Evolutionary conservation across 2,888 invertebrate species (phyloP), one percentile per base, ranked within the genome.

Genomic region (Drosophila mercatorum): DNA sequence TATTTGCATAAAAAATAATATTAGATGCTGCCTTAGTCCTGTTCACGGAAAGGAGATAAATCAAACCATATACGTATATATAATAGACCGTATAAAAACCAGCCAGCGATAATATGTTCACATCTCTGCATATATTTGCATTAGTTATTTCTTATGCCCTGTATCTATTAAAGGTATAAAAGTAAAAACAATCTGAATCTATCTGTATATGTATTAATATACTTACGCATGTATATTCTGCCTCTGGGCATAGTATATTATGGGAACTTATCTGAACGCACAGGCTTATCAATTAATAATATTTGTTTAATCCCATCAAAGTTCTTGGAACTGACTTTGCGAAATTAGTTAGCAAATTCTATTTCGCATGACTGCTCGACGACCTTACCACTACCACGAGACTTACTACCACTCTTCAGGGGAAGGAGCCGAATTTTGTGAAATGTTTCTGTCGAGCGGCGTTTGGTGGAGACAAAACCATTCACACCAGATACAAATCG

Each of bases 401-500:
- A 26, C 52, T 22, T 26, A 8, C 14, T 22, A 26, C 26, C 14
- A 38, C 43, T 46, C 62, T 12, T 12, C 43, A 22, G 44, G 12
- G 7, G 14, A 14, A 46, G 62, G 64, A 76, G 64, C 53, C 66
- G 28, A 69, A 67, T 61, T 72, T 80, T 57, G 60, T 31, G 56
- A 64, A 83, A 61, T 46, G 12, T 62, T 43, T 36, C n/a, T 62
- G 47, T 36, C n/a, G 68, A 56, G 46, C 46, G 57, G 41, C 55
- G 38, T 38, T 38, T 52, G 67, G 66, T 43, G 64, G 53, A 71
- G 64, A 65, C 55, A 67, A 59, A 68, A 71, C 59, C 74, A 69
- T 83, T 77, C 80, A 76, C 88, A 81, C 51, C 61, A 84, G 83
- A 82, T 88, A 85, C 61, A 73, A 80, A 88, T 88, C 82, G 59